phyloP scores from a whole-genome alignment of 2,888 invertebrate species.

The Ophioninae sp. region DNA sequence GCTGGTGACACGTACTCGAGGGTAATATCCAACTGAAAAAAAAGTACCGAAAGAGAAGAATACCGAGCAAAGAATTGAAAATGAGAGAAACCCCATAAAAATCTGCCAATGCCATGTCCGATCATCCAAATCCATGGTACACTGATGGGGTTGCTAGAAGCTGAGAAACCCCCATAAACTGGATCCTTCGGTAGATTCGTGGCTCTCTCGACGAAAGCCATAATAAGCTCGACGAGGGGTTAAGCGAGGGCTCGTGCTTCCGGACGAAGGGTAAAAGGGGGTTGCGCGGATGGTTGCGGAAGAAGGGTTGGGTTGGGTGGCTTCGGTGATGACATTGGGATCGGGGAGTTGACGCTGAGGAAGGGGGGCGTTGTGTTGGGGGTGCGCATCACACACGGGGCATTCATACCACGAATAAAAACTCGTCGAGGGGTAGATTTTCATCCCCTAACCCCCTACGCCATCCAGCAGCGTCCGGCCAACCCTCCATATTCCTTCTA shows the following conservation, averaged over 20 bases:
- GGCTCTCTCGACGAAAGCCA: slow-evolving; percentile 58
- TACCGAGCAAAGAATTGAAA: slow-evolving; percentile 25
- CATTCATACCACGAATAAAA: slow-evolving; percentile 60
- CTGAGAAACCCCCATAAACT: not conserved
- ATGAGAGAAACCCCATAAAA: slow-evolving; percentile 62
- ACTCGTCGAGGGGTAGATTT: slow-evolving; percentile 36
- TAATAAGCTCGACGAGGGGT: slow-evolving; percentile 75
- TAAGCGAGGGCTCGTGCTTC: slow-evolving; percentile 68
- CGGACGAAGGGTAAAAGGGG: slow-evolving; percentile 32
- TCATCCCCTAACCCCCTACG: slow-evolving; percentile 19
- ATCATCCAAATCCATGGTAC: slow-evolving; percentile 38
- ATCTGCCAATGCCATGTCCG: slow-evolving; percentile 61
- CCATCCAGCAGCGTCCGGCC: slow-evolving; percentile 37
- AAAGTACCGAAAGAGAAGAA: not conserved
- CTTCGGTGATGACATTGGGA: slow-evolving; percentile 42
- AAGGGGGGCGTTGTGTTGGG: slow-evolving; percentile 74
- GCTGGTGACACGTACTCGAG: slow-evolving; percentile 53
- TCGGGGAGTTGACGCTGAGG: slow-evolving; percentile 54
- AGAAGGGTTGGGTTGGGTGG: slow-evolving; percentile 4
- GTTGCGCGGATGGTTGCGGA: slow-evolving; percentile 55
- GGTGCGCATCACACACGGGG: slow-evolving; percentile 72
- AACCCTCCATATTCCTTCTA: slow-evolving; percentile 35
- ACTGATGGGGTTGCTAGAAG: slow-evolving; percentile 22
- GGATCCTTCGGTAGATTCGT: not conserved
- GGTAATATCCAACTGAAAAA: slow-evolving; percentile 5